A percentile compares a stretch with the other conserved stretches of the same genome.
Conservation (phyloP, 2,888 invertebrate species). For the Rotaria socialis region DNA sequence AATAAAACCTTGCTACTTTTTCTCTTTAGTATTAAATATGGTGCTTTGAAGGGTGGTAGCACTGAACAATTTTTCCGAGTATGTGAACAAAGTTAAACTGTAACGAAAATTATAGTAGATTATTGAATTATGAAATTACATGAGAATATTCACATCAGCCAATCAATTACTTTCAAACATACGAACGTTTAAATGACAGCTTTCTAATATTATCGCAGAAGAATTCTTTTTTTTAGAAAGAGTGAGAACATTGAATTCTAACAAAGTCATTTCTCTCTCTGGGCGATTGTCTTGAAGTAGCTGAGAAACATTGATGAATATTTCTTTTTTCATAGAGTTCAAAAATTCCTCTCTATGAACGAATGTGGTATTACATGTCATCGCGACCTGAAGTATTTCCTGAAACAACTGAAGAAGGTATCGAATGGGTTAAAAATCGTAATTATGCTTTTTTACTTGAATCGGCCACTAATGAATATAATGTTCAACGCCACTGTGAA, state of each 20-base stretch:
- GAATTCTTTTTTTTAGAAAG: no score
- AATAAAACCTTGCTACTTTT: no score
- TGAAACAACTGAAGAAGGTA: constrained; percentile 70
- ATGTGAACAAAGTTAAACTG: background rate
- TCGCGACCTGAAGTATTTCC: constrained; percentile 78
- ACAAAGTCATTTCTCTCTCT: no score
- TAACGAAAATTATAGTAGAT: background rate
- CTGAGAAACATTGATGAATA: no score
- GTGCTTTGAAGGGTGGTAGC: constrained; percentile 46
- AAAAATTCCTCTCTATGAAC: constrained; percentile 83
- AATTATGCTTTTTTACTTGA: constrained; percentile 97
- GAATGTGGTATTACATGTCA: constrained; percentile 93
- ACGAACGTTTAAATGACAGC: no score
- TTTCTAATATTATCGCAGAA: no score
- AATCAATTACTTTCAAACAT: no score
- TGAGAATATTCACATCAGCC: no score
- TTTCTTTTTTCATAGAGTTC: constrained; percentile 64
- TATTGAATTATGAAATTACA: no score
- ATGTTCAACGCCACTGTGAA: constrained; percentile 73
- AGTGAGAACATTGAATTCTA: no score
- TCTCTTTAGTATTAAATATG: constrained; percentile 44
- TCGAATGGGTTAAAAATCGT: constrained; percentile 73
- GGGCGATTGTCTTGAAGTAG: no score
- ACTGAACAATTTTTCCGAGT: constrained; percentile 47
- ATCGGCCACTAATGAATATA: constrained; percentile 90